phyloP scores from a whole-genome alignment of 2,797 vertebrate species.

The Argentina silus region DNA sequence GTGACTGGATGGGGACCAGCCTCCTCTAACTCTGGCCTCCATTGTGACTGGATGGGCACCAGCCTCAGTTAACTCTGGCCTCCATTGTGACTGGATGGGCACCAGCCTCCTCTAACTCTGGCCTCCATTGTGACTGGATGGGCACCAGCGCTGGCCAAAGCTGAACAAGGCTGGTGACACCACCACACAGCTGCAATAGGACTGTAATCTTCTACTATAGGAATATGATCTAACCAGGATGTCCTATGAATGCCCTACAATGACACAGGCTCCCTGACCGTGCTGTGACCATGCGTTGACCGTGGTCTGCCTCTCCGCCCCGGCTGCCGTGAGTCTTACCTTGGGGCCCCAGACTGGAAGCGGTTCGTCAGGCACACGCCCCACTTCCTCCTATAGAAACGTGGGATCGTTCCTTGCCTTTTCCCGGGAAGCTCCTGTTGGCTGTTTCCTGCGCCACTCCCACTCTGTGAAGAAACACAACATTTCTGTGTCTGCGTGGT shows the following conservation, averaged over 20 bases:
- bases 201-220: neutral
- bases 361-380: slow-evolving; percentile 43
- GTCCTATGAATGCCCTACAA: neutral
- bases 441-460: slow-evolving; percentile 72
- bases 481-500: slow-evolving; percentile 33
- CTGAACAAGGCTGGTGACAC: neutral
- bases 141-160: neutral
- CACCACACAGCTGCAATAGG: neutral
- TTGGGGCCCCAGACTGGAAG: slow-evolving; percentile 55
- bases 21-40: no score
- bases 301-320: neutral
- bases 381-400: slow-evolving; percentile 81
- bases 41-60: neutral
- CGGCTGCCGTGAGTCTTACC: slow-evolving; percentile 25
- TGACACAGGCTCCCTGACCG: no score
- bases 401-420: slow-evolving; percentile 46
- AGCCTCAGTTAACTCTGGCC: no score
- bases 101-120: no score
- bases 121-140: neutral
- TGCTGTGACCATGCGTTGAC: neutral
- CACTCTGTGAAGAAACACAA: slow-evolving; percentile 64
- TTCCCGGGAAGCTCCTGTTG: slow-evolving; percentile 67
- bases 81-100: no score
- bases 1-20: no score
- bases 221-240: neutral